These are phyloP conservation scores for Podabrus alpinus DNA, from an alignment of 2,888 invertebrate species.

Conservation along the genomic window DNA sequence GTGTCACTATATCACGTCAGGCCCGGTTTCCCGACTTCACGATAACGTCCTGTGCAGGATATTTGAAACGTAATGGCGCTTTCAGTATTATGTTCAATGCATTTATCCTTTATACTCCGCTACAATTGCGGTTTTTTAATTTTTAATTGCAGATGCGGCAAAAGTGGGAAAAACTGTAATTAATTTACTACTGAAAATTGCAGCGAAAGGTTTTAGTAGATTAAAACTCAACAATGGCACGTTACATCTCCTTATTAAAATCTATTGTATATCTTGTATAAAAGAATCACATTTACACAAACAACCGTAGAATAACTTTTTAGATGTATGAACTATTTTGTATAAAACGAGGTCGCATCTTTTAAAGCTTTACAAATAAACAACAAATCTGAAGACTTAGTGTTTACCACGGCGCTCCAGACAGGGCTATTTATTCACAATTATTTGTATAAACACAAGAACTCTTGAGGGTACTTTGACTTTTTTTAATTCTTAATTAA, in stretches of 20 bases:
- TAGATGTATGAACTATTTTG: background rate
- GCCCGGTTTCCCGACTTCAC: constrained; percentile 11
- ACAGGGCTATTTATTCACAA: background rate
- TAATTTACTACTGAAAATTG: background rate
- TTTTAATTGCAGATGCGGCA: background rate
- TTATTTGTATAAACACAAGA: background rate
- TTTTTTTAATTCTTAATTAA: background rate
- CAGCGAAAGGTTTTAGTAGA: background rate
- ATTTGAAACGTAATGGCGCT: background rate
- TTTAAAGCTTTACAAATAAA: background rate
- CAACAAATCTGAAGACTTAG: background rate
- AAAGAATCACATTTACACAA: background rate
- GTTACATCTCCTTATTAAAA: background rate
- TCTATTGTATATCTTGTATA: background rate
- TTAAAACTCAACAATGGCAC: background rate
- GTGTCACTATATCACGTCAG: constrained; percentile 23
- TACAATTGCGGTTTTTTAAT: background rate
- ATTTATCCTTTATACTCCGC: background rate
- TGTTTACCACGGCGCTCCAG: background rate
- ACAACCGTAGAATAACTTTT: background rate
- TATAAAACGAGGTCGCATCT: background rate
- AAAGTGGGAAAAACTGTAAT: background rate
- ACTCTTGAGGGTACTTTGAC: background rate
- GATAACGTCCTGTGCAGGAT: constrained; percentile 4
- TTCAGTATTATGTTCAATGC: background rate